Evolutionary conservation across 2,113 vertebrate genomes (phyloP), one percentile per base, ranked within the genome.

Genomic region (Zapornia atra): DNA sequence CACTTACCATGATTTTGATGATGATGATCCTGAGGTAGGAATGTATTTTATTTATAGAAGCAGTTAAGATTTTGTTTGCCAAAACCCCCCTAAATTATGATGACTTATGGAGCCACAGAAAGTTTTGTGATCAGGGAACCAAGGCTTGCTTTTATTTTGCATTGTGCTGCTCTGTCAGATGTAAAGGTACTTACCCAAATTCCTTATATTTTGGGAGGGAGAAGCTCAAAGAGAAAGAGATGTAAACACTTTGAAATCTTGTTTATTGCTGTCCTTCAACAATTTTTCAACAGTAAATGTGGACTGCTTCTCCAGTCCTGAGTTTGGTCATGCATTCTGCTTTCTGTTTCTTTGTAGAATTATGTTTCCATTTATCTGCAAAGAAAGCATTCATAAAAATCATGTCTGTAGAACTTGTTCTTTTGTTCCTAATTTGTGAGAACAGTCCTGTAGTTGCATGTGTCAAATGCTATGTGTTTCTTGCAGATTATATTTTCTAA

Each of bases 1-100:
- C 96, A 98, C 98, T 87, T 99, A 97, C 95, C 99, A 99, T 59
- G 99, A 99, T 97, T 98, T 99, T 82, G 99, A 99, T 44, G 99
- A 99, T 21, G 99, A 99, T 65, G 99, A 99, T 96, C 99, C 99
- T 51, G 99, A 99, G 97, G 99, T 99, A 94, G 97, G 97, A 98
- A 97, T 57, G 36, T 44, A 31, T 83, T 82, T 75, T 84, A 61
- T 33, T 68, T 6, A 19, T n/a, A 53, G 33, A 57, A 69, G 71
- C 15, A 53, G 7, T 69, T 33, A 61, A 48, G 31, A 16, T 77
- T 81, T 88, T 3, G 1, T 86, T 90, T 88, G 12, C 40, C 1
- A 4, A 33, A 72, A 79, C 9, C 1, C 44, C 44, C 44, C 44
- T 46, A 51, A 54, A 34, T 17, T 0, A 7, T 36, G 38, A 22